These are phyloP conservation scores for Drosophila ezoana DNA, from an alignment of 2,888 invertebrate genomes.

Conservation along the genomic window DNA sequence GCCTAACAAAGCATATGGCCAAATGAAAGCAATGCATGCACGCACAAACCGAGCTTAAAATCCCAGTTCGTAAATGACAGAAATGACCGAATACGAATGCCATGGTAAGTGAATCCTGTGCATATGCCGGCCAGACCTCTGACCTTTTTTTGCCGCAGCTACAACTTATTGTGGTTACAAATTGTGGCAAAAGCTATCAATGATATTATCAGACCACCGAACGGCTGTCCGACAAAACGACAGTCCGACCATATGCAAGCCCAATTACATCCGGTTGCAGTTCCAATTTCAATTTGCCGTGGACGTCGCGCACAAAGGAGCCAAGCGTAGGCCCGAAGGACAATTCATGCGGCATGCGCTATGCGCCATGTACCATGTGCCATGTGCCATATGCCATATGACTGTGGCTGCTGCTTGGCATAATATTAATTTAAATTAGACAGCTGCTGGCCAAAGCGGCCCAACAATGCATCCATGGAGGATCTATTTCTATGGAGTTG, in stretches of 20 bases:
- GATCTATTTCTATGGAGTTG: constrained; percentile 31
- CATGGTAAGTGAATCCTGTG: constrained; percentile 1
- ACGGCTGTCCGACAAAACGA: constrained; percentile 18
- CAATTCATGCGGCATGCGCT: constrained; percentile 44
- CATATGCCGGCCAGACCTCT: background rate
- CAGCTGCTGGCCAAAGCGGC: constrained; percentile 50
- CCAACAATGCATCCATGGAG: constrained; percentile 24
- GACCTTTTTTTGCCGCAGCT: constrained; percentile 61
- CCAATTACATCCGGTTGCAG: constrained; percentile 81
- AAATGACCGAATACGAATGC: constrained; percentile 15
- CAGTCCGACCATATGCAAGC: constrained; percentile 63
- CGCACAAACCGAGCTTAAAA: constrained; percentile 22
- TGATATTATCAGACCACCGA: constrained; percentile 71
- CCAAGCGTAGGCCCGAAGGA: constrained; percentile 30
- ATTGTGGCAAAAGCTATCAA: constrained; percentile 80
- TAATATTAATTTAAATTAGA: constrained; percentile 81
- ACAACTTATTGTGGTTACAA: constrained; percentile 79
- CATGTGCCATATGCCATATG: constrained; percentile 30
- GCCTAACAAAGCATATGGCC: constrained; percentile 23
- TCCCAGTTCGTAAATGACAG: constrained; percentile 45
- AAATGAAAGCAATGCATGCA: constrained; percentile 18
- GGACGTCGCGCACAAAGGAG: constrained; percentile 24
- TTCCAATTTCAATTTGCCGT: constrained; percentile 78
- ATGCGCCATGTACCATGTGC: constrained; percentile 12
- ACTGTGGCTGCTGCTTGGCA: constrained; percentile 56